phyloP scores from a whole-genome alignment of 2,113 vertebrate species.

The Lagopus leucura region DNA sequence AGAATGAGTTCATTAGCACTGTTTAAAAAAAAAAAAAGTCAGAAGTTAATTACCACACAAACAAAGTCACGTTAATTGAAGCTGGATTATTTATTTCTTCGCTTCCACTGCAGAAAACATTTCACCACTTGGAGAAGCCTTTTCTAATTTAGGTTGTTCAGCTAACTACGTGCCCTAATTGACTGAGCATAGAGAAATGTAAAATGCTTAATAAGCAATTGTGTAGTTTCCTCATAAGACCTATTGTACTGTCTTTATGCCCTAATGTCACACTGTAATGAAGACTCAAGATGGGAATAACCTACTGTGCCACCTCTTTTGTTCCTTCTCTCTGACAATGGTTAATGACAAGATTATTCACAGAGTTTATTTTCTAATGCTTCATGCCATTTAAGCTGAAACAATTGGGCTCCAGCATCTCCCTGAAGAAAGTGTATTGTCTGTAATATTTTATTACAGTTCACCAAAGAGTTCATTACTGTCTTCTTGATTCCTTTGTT shows the following conservation, averaged over 20 bases:
- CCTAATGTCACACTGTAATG: not conserved
- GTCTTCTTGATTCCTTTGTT: constrained; percentile 24
- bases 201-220: not conserved
- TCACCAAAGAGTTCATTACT: not conserved
- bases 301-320: not conserved
- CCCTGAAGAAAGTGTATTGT: not conserved
- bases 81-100: constrained; percentile 8
- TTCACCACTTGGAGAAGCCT: not conserved
- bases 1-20: constrained; percentile 19
- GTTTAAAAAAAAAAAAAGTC: not conserved
- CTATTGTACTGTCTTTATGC: not conserved
- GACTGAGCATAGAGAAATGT: not conserved
- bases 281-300: not conserved
- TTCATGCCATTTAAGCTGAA: not conserved
- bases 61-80: constrained; percentile 24
- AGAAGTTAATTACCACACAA: constrained; percentile 9
- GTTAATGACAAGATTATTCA: not conserved
- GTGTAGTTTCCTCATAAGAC: not conserved
- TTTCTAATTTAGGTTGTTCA: constrained; percentile 5
- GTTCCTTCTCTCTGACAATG: not conserved
- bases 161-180: not conserved
- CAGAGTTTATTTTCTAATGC: constrained; percentile 2
- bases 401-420: not conserved
- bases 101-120: not conserved
- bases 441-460: not conserved